Base-by-base conservation (phyloP, 2,797 vertebrate species). In the Thalassophryne amazonica region DNA sequence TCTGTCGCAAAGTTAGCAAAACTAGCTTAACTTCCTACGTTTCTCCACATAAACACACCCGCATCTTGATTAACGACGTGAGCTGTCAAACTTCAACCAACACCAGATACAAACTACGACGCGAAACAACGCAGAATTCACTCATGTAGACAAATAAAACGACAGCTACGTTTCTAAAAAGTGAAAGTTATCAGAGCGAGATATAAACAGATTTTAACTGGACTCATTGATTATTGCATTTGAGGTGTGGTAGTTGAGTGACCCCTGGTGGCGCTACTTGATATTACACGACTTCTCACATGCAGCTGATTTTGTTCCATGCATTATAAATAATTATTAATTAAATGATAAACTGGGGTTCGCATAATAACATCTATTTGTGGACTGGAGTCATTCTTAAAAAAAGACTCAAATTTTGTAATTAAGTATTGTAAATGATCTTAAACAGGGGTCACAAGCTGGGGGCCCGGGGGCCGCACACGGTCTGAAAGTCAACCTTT, bases 1-100 rank as follows among this genome's bases (percentile, higher is more conserved):
- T 51, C 62, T 48, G n/a, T 34, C 36, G 36, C 38, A 34, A 67
- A 46, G 13, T 70, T 54, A 0, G 12, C n/a, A n/a, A n/a, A n/a
- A 15, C 41, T 12, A 6, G 43, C 15, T 21, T 75, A 72, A 87
- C 85, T 87, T 87, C 83, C 85, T 86, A 75, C 33, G 80, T 81
- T 76, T 70, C 39, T 49, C 10, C 47, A 35, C 61, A 37, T 49
- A 23, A 51, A 1, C 37, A 10, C 10, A 5, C 38, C 9, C 41
- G 20, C 18, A 2, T n/a, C n/a, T n/a, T n/a, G 19, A 30, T 29
- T 16, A 9, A 47, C 34, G 45, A n/a, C 47, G 16, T 31, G 4
- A 12, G 2, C 21, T 39, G 14, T 19, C 31, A 23, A 2, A 7
- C 3, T 17, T 15, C 7, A 14, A 2, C 0, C 15, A 27, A n/a